Evolutionary conservation across 2,888 invertebrate genomes (phyloP).

Genomic region (Caenorhabditis afra): DNA sequence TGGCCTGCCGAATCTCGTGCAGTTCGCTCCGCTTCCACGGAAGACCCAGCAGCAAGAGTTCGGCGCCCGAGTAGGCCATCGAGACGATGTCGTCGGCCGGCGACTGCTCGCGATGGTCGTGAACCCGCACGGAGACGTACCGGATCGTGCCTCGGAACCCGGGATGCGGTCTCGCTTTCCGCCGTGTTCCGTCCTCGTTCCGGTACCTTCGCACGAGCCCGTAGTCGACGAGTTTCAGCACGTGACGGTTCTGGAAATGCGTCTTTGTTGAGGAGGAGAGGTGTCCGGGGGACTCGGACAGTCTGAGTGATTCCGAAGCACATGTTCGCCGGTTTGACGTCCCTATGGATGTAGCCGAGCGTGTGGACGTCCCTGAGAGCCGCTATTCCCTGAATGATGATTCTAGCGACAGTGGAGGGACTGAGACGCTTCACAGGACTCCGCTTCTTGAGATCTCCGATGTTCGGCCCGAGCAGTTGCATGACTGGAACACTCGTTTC

Average conservation of each 20-base stretch:
- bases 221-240: conserved; percentile 65
- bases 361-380: conserved; percentile 72
- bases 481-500: conserved; percentile 52
- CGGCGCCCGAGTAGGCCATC: conserved; percentile 67
- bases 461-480: conserved; percentile 71
- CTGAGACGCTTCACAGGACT: conserved; percentile 66
- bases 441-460: conserved; percentile 70
- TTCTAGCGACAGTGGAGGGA: conserved; percentile 59
- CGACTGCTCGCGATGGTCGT: conserved; percentile 65
- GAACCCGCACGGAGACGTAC: conserved; percentile 71
- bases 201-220: conserved; percentile 68
- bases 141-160: conserved; percentile 72
- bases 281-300: conserved; percentile 40
- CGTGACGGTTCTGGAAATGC: conserved; percentile 57
- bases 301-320: conserved; percentile 68
- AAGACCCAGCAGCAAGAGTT: conserved; percentile 60
- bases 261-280: not conserved
- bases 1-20: conserved; percentile 62
- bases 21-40: conserved; percentile 61
- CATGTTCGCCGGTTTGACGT: conserved; percentile 75
- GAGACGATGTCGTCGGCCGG: conserved; percentile 69
- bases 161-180: conserved; percentile 53
- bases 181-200: conserved; percentile 61
- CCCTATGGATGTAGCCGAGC: conserved; percentile 72
- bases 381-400: conserved; percentile 69